Evolutionary conservation across 2,113 vertebrate species (phyloP), one percentile per base, ranked within the genome.

Genomic region (Speoplatyrhinus poulsoni): DNA sequence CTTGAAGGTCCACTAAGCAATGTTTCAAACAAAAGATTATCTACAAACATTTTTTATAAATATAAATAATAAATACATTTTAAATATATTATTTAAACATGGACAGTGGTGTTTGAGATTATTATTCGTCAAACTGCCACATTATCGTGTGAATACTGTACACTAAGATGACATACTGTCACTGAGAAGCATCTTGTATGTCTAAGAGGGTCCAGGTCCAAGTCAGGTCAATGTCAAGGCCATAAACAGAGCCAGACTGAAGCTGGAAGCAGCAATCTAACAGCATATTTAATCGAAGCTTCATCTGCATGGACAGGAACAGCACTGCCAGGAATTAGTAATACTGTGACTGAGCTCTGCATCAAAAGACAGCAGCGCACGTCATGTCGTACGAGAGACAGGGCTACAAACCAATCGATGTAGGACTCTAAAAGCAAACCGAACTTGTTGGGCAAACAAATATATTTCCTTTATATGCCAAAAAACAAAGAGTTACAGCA

Each of bases 221-320:
- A 47, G 65, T 75, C 36, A 55, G 81, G 85, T 79, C 78, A 83
- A 82, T 72, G 73, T 33, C 48, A 55, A 80, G 69, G 65, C 66
- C 56, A 32, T 68, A 71, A 70, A 75, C 70, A 75, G 61, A 75
- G 56, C 54, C 55, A 65, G 65, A 46, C 12, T 48, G 66, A 10
- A 68, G 79, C 79, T 77, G 0, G 9, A 76, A 69, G 82, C 70
- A 63, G 65, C 60, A 73, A 80, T 75, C 77, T 80, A 85, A 76
- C 60, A 77, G 74, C 82, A 69, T 71, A 71, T 80, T 63, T 74
- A 75, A 85, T 84, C 63, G 10, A 69, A 77, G 54, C 75, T 48
- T 49, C 71, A 76, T 69, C 56, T 75, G 55, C 68, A 75, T 59
- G 26, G 36, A 13, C 26, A 33, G 36, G 55, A 60, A 41, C 62